Evolutionary conservation across 23 tunicate species (phyloP).

Genomic region (Oikopleura dioica): DNA sequence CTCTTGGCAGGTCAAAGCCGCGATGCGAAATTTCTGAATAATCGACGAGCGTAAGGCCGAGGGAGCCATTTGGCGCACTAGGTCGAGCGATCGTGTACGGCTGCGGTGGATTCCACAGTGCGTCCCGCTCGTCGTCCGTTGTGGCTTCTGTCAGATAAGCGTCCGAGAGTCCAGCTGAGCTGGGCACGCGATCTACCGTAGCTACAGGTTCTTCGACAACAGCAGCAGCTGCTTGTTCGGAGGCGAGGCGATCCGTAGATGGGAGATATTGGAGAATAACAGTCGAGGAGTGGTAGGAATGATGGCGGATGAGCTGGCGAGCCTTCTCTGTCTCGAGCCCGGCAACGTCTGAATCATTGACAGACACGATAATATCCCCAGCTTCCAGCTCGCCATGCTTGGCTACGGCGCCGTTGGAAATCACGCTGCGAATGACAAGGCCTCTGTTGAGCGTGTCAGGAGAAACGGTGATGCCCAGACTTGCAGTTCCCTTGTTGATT

Average conservation of each 20-base stretch:
- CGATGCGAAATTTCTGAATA: constrained; percentile 14
- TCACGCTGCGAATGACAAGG: constrained; percentile 29
- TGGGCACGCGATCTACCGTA: not conserved
- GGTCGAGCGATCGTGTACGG: not conserved
- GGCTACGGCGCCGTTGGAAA: constrained; percentile 41
- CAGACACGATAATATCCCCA: constrained; percentile 39
- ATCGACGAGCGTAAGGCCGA: not conserved
- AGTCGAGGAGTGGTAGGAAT: not conserved
- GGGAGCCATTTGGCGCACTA: too few relatives aligned
- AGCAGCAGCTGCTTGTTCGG: not conserved
- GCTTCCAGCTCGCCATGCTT: constrained; percentile 34
- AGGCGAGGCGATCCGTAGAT: not conserved
- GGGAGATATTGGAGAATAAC: not conserved
- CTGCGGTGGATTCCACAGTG: not conserved
- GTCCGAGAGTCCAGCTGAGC: not conserved
- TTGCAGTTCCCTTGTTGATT: constrained; percentile 37
- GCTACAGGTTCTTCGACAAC: not conserved
- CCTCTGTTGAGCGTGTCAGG: constrained; percentile 81
- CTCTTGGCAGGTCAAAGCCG: constrained; percentile 5
- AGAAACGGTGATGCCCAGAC: constrained; percentile 48
- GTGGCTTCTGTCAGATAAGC: not conserved
- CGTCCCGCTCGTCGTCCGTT: not conserved
- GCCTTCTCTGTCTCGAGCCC: not conserved
- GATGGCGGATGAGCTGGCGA: not conserved
- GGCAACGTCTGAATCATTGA: not conserved